phyloP scores from a whole-genome alignment of 2,113 vertebrate species.

The Helogale parvula region DNA sequence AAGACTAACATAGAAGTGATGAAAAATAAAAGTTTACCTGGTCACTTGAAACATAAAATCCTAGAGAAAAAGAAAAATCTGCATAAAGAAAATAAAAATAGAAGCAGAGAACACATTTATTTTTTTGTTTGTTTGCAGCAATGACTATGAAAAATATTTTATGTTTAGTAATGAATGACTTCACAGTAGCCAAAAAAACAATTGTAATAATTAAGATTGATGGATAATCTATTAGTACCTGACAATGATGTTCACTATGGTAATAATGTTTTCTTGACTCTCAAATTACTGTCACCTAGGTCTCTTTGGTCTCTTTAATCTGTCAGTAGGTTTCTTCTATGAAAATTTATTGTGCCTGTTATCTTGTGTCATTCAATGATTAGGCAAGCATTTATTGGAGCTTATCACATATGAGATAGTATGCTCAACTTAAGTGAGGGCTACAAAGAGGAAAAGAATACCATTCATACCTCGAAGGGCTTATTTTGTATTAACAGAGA shows the following conservation, averaged over 20 bases:
- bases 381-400: background rate
- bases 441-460: background rate
- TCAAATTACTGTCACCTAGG: background rate
- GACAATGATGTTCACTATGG: background rate
- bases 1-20: background rate
- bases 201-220: background rate
- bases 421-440: background rate
- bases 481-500: background rate
- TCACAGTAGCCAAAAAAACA: background rate
- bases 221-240: background rate
- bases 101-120: background rate
- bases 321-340: background rate
- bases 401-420: background rate
- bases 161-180: background rate
- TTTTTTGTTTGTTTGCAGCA: background rate
- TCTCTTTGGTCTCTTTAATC: background rate
- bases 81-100: background rate
- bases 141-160: background rate
- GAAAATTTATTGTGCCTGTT: constrained; percentile 22
- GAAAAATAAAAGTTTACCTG: background rate
- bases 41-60: background rate
- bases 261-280: background rate
- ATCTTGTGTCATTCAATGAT: background rate
- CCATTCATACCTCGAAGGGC: background rate
- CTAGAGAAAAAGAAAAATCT: background rate